Evolutionary conservation across 2,113 vertebrate species (phyloP).

Genomic region (Cisticola juncidis): DNA sequence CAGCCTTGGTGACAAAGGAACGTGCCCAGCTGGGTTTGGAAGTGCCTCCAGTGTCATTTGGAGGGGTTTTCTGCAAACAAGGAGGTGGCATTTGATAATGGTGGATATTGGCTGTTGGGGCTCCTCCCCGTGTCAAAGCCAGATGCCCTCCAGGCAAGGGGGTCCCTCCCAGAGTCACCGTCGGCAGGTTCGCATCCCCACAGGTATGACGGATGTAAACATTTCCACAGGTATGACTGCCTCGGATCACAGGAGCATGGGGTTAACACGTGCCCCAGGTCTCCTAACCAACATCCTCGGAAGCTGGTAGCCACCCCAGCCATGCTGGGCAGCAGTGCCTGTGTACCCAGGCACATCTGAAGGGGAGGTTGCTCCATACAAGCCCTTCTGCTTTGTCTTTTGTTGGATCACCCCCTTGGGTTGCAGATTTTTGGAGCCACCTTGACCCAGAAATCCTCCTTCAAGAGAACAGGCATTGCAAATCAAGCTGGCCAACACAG

Average conservation of each 20-base stretch:
- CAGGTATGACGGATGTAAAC: rapidly evolving
- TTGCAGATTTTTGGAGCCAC: background rate
- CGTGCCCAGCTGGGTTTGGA: background rate
- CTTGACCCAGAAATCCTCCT: background rate
- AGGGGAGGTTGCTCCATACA: rapidly evolving
- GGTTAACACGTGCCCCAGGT: too few relatives aligned
- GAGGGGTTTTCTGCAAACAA: background rate
- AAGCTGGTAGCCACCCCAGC: background rate
- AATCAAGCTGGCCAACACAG: background rate
- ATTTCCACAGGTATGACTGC: background rate
- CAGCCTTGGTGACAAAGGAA: background rate
- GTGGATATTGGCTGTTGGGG: background rate
- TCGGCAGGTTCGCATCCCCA: background rate
- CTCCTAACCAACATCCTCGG: rapidly evolving
- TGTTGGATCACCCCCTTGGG: background rate
- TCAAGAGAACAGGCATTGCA: background rate
- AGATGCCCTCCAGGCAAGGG: background rate
- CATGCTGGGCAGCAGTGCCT: rapidly evolving
- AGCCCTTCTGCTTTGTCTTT: background rate
- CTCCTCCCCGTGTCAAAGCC: background rate
- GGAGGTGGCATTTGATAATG: background rate
- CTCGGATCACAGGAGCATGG: rapidly evolving
- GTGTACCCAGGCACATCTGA: rapidly evolving
- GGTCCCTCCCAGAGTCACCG: background rate
- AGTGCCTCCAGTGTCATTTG: background rate